phyloP scores from a whole-genome alignment of 2,797 vertebrate species.

The Tangara arthus region DNA sequence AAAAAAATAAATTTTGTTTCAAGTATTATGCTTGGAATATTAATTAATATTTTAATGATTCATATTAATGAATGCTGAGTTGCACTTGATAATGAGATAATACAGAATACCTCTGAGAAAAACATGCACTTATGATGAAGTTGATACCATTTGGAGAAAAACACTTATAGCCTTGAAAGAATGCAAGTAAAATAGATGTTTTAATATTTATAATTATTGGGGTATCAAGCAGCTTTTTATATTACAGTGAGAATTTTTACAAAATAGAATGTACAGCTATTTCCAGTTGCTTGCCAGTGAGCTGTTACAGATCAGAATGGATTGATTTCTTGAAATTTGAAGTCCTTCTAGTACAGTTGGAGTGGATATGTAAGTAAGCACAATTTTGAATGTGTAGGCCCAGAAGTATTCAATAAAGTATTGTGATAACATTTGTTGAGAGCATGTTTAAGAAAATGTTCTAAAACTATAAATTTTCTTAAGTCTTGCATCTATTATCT shows the following conservation, averaged over 20 bases:
- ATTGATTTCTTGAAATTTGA: neutral
- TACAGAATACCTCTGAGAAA: neutral
- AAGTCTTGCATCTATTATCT: neutral
- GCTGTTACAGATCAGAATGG: neutral
- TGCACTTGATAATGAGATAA: neutral
- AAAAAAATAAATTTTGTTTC: neutral
- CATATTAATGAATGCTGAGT: neutral
- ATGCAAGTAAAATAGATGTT: neutral
- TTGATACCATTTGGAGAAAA: neutral
- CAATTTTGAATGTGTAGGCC: neutral
- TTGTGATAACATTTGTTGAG: neutral
- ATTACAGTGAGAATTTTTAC: constrained; percentile 12
- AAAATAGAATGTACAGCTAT: neutral
- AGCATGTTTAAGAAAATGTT: neutral
- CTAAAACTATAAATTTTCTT: neutral
- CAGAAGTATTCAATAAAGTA: neutral
- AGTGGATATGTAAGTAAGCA: neutral
- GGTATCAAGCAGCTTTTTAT: neutral
- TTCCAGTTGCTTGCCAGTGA: neutral
- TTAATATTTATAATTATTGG: constrained; percentile 46
- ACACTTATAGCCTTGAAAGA: neutral
- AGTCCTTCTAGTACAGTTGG: neutral
- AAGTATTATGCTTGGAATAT: neutral
- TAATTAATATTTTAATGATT: neutral
- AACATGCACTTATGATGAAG: neutral